Evolutionary conservation across 2,888 invertebrate genomes (phyloP).

Genomic region (Acleris emargana): DNA sequence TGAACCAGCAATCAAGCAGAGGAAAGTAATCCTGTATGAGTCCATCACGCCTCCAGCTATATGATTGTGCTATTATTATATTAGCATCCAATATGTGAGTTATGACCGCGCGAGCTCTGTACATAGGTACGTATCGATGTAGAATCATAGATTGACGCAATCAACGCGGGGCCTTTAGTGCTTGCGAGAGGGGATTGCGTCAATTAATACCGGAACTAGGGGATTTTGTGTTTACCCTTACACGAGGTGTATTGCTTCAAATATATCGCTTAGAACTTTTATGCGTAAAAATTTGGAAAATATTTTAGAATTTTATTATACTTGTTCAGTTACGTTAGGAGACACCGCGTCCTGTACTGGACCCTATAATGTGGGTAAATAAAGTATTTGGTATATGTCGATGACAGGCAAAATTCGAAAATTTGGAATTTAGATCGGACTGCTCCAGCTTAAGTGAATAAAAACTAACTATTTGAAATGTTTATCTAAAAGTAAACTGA

Average conservation of each 20-base stretch:
- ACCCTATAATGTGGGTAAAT: no score
- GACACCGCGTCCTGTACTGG: no score
- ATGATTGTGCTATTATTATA: conserved; percentile 48
- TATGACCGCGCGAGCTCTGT: conserved; percentile 41
- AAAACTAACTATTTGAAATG: conserved; percentile 1
- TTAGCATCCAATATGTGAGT: conserved; percentile 46
- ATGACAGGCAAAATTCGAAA: no score
- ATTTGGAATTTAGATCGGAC: no score
- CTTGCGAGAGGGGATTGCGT: conserved; percentile 51
- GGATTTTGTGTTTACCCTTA: conserved; percentile 27
- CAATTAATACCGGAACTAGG: conserved; percentile 53
- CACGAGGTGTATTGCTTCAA: conserved; percentile 2
- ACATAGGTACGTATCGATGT: conserved; percentile 39
- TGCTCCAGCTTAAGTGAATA: background rate
- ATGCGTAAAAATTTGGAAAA: background rate
- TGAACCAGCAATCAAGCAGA: conserved; percentile 50
- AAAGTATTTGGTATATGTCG: no score
- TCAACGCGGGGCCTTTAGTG: conserved; percentile 51
- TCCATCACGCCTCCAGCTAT: conserved; percentile 44
- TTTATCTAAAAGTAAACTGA: background rate
- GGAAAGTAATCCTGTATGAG: conserved; percentile 52
- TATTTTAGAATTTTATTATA: background rate
- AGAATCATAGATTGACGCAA: conserved; percentile 49
- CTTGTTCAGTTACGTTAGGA: no score
- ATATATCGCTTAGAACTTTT: background rate